Evolutionary conservation across 2,888 invertebrate species (phyloP), one percentile per base, ranked within the genome.

Genomic region (Drosophila atripex): DNA sequence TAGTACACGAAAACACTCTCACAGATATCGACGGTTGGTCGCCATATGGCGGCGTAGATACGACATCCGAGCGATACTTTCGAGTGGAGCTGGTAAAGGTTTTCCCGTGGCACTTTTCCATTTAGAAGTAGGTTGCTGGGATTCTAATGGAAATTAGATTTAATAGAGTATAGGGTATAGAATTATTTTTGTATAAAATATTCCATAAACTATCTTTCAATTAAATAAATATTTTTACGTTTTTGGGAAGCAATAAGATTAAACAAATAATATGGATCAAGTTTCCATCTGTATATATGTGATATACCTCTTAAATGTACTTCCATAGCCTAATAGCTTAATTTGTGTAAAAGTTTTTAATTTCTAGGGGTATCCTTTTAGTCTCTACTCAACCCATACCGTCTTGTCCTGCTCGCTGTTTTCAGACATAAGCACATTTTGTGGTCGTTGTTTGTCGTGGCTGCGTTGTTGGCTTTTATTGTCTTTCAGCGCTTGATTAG

Each of bases 401-500:
- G 69, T 72, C 74, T 79, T 79, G 79, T 72, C 75, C 77, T 84
- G 73, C 63, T 68, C 72, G 72, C 70, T 63, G 41, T 64, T 71
- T 71, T 53, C 56, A 72, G 72, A 49, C 43, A 51, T 71, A 64
- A 73, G 66, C 66, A 72, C 57, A 43, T 72, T 71, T 82, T 83
- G 82, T 85, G 76, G 76, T 84, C 75, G 69, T 71, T 78, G 60
- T 74, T 69, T 77, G 73, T 78, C 63, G 71, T 76, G 53, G 66
- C 43, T 73, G 63, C 72, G 75, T 75, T 69, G 69, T 71, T 76
- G 68, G 71, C 71, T 82, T 85, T 84, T 84, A 84, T 84, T 84
- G 83, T 84, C 83, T 84, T 84, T 88, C 83, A 76, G 72, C 71
- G 86, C 86, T 86, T 88, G 90, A 87, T 90, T 89, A 90, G 83